A percentile compares a stretch with the other conserved stretches of the same genome.
These are phyloP conservation scores for Elgonia sp. DNA, from an alignment of 2,888 invertebrate species.

Conservation along the genomic window DNA sequence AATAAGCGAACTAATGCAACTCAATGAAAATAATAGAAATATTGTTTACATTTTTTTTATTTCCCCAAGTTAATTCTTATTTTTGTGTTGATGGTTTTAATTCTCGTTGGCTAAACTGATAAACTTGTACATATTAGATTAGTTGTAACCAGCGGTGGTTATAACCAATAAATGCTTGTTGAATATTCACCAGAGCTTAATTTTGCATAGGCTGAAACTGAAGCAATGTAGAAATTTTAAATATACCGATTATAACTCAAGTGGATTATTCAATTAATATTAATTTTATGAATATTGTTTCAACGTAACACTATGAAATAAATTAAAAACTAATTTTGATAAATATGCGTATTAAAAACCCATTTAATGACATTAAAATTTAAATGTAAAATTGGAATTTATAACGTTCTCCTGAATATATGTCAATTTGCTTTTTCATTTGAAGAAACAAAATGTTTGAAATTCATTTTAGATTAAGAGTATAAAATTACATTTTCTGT, in stretches of 20 bases:
- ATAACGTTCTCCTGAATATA: too few species aligned
- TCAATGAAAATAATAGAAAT: not conserved
- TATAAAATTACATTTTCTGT: too few species aligned
- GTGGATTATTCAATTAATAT: slow-evolving; percentile 27
- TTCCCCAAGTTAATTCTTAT: slow-evolving; percentile 30
- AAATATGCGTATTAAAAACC: not conserved
- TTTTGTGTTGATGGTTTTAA: slow-evolving; percentile 38
- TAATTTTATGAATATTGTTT: slow-evolving; percentile 21
- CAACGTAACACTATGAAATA: not conserved
- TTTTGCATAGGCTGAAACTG: slow-evolving; percentile 56
- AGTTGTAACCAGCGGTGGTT: slow-evolving; percentile 60
- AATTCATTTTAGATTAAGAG: too few species aligned
- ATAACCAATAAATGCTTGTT: slow-evolving; percentile 69
- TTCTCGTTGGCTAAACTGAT: slow-evolving; percentile 42
- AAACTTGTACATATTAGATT: slow-evolving; percentile 67
- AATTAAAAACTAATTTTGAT: slow-evolving; percentile 4
- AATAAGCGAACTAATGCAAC: slow-evolving; percentile 25
- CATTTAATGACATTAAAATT: too few species aligned
- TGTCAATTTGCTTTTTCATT: too few species aligned
- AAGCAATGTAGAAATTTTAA: slow-evolving; percentile 57
- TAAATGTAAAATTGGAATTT: not conserved
- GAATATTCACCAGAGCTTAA: slow-evolving; percentile 68
- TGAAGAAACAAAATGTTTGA: too few species aligned
- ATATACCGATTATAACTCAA: slow-evolving; percentile 22
- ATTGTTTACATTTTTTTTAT: slow-evolving; percentile 24